Conservation (phyloP, 2,888 invertebrate genomes). For the Tolmerus cingulatus region DNA sequence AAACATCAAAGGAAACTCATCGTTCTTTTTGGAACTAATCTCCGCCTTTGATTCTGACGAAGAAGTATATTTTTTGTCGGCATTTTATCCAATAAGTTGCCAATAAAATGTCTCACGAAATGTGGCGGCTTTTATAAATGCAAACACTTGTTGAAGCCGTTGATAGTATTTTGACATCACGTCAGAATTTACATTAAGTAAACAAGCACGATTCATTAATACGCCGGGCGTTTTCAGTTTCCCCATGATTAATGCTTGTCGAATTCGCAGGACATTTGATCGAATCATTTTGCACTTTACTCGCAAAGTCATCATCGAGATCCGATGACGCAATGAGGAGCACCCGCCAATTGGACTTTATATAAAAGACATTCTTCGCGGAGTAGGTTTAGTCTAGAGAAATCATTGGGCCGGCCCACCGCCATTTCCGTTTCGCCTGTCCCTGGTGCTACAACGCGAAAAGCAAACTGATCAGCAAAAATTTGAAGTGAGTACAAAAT, state of each 20-base stretch:
- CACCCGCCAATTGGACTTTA: not conserved
- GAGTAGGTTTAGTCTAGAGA: not conserved
- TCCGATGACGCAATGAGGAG: slow-evolving; percentile 1
- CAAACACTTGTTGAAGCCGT: not conserved
- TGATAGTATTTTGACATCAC: slow-evolving; percentile 15
- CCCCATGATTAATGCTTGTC: slow-evolving; percentile 22
- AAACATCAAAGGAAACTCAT: not conserved
- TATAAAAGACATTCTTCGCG: slow-evolving; percentile 17
- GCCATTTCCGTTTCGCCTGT: not conserved
- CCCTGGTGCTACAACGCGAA: not conserved
- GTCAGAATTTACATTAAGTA: not conserved
- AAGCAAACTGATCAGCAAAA: not conserved
- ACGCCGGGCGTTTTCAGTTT: not conserved
- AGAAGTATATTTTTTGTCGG: not conserved
- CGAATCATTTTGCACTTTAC: not conserved
- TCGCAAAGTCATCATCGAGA: not conserved
- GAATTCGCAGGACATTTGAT: not conserved
- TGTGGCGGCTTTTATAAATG: not conserved
- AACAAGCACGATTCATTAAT: slow-evolving; percentile 2
- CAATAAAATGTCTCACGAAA: not conserved
- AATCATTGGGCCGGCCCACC: not conserved
- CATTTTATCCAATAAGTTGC: not conserved
- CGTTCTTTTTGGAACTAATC: not conserved
- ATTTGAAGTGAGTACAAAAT: not conserved
- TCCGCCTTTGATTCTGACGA: not conserved